Conservation (phyloP, 2,888 invertebrate genomes). For the Himalopsyche kuldschensis region DNA sequence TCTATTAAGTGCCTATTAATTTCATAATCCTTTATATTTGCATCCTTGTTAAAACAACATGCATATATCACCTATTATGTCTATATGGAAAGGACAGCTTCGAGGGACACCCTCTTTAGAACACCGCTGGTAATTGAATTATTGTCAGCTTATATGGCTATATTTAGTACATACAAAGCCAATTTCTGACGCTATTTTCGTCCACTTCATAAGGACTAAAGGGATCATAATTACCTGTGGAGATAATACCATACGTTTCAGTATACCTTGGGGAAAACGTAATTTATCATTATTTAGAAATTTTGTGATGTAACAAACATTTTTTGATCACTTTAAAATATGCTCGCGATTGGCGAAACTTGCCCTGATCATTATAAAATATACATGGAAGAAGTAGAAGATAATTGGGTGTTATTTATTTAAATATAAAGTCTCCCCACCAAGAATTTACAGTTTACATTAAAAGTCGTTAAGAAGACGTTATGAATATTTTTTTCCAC, state of each 20-base stretch:
- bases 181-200: background rate
- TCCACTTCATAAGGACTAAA: background rate
- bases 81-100: background rate
- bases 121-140: conserved; percentile 28
- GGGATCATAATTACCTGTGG: background rate
- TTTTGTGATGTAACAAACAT: too few species aligned
- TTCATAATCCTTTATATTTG: background rate
- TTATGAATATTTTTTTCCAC: too few species aligned
- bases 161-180: background rate
- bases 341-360: too few species aligned
- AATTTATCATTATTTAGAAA: too few species aligned
- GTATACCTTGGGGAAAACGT: background rate
- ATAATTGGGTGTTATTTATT: too few species aligned
- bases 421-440: too few species aligned
- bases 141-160: conserved; percentile 15
- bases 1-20: background rate
- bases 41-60: background rate
- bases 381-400: too few species aligned
- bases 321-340: too few species aligned
- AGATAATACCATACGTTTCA: background rate
- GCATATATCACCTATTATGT: background rate
- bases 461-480: too few species aligned
- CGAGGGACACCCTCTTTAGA: background rate
- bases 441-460: too few species aligned
- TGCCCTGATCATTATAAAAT: too few species aligned